These are phyloP conservation scores for Sabellastarte sp. DNA, from an alignment of 2,888 invertebrate species.

Conservation along the genomic window DNA sequence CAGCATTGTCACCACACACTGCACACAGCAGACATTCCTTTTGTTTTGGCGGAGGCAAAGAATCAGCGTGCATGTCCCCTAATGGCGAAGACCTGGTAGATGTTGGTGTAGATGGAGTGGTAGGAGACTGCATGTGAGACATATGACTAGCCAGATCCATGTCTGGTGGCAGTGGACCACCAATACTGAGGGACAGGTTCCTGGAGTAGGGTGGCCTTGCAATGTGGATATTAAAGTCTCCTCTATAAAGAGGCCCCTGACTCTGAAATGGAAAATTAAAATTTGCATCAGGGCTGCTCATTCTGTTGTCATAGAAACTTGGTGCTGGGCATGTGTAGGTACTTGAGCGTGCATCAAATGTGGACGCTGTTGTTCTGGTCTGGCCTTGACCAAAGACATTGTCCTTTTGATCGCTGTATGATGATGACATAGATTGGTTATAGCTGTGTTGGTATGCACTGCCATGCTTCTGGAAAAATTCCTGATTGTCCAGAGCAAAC, in stretches of 20 bases:
- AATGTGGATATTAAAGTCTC: neutral
- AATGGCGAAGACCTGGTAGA: slow-evolving; percentile 50
- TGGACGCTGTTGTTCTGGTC: neutral
- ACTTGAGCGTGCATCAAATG: neutral
- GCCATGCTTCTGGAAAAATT: neutral
- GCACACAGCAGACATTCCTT: slow-evolving; percentile 75
- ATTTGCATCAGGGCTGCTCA: neutral
- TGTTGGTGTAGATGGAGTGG: slow-evolving; percentile 39
- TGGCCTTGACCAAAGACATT: neutral
- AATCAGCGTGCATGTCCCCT: slow-evolving; percentile 29
- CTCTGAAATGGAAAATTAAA: neutral
- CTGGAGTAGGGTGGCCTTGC: neutral
- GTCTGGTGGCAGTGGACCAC: neutral
- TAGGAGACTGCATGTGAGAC: slow-evolving; percentile 37
- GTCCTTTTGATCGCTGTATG: neutral
- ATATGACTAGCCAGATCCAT: no score
- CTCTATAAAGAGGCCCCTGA: neutral
- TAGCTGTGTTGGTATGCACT: neutral
- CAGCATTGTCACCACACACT: slow-evolving; percentile 97
- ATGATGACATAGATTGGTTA: neutral
- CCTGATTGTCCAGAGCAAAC: neutral
- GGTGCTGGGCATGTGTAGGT: neutral
- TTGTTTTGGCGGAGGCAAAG: slow-evolving; percentile 16
- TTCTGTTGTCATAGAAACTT: neutral
- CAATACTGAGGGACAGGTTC: neutral